A percentile compares a stretch with the other conserved stretches of the same genome.
phyloP scores from a whole-genome alignment of 2,888 invertebrate genomes.

The Yponomeuta sedellus region DNA sequence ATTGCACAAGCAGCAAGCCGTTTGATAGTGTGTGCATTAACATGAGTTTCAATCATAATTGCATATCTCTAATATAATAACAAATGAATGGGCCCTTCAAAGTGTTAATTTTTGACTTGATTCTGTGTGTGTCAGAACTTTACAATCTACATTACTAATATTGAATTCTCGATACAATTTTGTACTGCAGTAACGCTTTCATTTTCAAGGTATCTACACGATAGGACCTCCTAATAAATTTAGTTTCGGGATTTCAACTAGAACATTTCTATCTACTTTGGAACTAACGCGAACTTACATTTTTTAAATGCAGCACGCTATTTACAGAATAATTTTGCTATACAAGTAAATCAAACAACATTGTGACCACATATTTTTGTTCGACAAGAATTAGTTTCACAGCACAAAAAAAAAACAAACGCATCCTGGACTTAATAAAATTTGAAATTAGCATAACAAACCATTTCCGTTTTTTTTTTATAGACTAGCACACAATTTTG shows the following conservation, averaged over 20 bases:
- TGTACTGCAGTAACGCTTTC: not conserved
- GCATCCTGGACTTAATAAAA: constrained; percentile 76
- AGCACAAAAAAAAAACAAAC: constrained; percentile 70
- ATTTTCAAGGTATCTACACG: not conserved
- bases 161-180: not conserved
- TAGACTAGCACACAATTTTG: constrained; percentile 76
- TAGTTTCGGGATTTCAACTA: not conserved
- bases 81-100: constrained; percentile 64
- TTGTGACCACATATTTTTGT: constrained; percentile 4
- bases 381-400: constrained; percentile 41
- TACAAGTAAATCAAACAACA: not conserved
- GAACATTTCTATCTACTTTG: constrained; percentile 1
- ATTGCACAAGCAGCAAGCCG: constrained; percentile 73
- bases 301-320: not conserved
- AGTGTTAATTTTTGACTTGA: constrained; percentile 24
- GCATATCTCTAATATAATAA: constrained; percentile 47
- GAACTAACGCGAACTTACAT: not conserved
- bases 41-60: constrained; percentile 41
- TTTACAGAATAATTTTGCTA: constrained; percentile 10
- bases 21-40: constrained; percentile 50
- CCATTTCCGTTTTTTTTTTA: constrained; percentile 47
- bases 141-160: not conserved
- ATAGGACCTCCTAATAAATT: not conserved
- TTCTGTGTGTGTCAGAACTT: constrained; percentile 29
- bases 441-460: constrained; percentile 74